Evolutionary conservation across 2,888 invertebrate genomes (phyloP).

Genomic region (Drosophila emarginata): DNA sequence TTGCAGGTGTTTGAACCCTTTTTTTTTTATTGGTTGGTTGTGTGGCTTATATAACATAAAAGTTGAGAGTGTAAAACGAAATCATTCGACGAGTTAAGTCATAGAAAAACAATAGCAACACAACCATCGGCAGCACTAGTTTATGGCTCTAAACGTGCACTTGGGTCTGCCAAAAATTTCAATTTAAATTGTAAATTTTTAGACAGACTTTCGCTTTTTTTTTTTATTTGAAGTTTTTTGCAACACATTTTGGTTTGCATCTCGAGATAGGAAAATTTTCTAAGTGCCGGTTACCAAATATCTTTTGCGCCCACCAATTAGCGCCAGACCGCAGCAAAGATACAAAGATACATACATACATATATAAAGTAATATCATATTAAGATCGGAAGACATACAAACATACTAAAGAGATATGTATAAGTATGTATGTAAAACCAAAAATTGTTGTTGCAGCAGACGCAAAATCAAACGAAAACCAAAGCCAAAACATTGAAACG

Average conservation of each 20-base stretch:
- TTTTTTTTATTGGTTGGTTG: not conserved
- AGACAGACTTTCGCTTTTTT: slow-evolving; percentile 61
- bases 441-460: slow-evolving; percentile 42
- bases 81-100: slow-evolving; percentile 38
- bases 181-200: slow-evolving; percentile 45
- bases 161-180: slow-evolving; percentile 51
- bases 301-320: slow-evolving; percentile 50
- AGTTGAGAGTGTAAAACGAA: slow-evolving; percentile 49
- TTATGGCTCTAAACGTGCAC: slow-evolving; percentile 59
- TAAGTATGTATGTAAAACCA: slow-evolving; percentile 24
- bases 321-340: slow-evolving; percentile 40
- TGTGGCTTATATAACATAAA: slow-evolving; percentile 52
- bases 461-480: slow-evolving; percentile 30
- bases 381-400: slow-evolving; percentile 55
- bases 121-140: slow-evolving; percentile 38
- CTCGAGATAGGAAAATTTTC: slow-evolving; percentile 1
- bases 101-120: slow-evolving; percentile 33
- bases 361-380: slow-evolving; percentile 64
- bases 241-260: not conserved
- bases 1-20: slow-evolving; percentile 29
- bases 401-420: slow-evolving; percentile 46
- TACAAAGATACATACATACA: slow-evolving; percentile 49
- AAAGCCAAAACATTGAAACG: slow-evolving; percentile 41
- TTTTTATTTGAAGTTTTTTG: slow-evolving; percentile 18
- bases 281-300: slow-evolving; percentile 8